A percentile compares a stretch with the other conserved stretches of the same genome.
Evolutionary conservation across 2,113 vertebrate species (phyloP).

Genomic region (Anarrhichthys ocellatus): DNA sequence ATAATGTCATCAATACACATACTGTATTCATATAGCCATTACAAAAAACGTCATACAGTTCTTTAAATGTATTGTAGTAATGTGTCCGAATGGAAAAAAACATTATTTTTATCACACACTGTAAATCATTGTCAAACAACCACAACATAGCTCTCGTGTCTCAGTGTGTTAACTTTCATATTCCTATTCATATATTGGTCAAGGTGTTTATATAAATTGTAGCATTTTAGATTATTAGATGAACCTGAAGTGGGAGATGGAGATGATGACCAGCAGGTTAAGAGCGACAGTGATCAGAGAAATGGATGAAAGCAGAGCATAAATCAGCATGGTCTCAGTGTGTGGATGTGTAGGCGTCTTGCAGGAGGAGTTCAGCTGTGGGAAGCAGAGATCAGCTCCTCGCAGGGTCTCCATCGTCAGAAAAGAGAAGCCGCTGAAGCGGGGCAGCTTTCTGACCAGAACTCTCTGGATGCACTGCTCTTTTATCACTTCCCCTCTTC

Average conservation of each 20-base stretch:
- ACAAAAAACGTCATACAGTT: neutral
- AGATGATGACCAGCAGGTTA: constrained; percentile 69
- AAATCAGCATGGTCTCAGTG: constrained; percentile 36
- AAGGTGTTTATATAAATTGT: neutral
- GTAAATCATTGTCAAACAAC: neutral
- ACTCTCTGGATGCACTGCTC: too few species aligned
- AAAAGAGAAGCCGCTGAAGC: neutral
- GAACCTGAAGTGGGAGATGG: constrained; percentile 69
- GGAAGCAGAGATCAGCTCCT: constrained; percentile 43
- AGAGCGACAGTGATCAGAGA: constrained; percentile 58
- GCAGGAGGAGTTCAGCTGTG: constrained; percentile 60
- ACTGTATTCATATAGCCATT: neutral
- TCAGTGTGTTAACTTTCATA: neutral
- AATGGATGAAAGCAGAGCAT: constrained; percentile 49
- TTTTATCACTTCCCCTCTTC: constrained; percentile 14
- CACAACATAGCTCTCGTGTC: neutral
- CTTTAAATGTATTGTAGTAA: neutral
- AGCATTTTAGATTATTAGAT: constrained; percentile 1
- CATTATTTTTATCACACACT: neutral
- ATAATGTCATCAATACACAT: neutral
- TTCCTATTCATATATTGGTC: too few species aligned
- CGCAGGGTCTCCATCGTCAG: constrained; percentile 25
- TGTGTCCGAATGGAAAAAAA: neutral
- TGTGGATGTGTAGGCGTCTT: constrained; percentile 3
- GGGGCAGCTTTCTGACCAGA: neutral